phyloP scores from a whole-genome alignment of 2,797 vertebrate genomes.

The Sarcoramphus papa region DNA sequence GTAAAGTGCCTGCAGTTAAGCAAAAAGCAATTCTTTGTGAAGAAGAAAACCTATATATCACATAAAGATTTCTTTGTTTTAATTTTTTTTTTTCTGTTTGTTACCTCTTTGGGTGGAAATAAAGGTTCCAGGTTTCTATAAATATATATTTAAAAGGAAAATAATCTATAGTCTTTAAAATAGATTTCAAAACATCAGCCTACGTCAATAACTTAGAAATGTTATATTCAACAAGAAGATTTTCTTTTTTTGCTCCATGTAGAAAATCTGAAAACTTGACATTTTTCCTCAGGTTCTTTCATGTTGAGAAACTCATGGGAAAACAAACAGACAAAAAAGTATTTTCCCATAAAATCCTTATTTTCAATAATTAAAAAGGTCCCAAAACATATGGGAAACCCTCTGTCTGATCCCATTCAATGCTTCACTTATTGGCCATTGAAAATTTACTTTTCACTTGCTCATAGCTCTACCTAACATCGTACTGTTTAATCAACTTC shows the following conservation, averaged over 20 bases:
- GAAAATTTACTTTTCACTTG: neutral
- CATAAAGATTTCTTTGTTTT: neutral
- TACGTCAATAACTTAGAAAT: neutral
- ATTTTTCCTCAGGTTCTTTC: neutral
- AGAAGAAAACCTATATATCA: rapidly evolving
- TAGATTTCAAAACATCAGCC: neutral
- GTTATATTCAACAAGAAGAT: neutral
- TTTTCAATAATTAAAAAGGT: neutral
- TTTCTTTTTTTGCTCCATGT: neutral
- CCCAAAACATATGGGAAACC: neutral
- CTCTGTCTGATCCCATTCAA: neutral
- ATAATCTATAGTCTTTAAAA: neutral
- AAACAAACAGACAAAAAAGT: neutral
- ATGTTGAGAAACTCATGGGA: neutral
- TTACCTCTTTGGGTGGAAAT: neutral
- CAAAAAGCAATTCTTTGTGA: neutral
- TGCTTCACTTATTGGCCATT: neutral
- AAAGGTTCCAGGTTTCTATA: neutral
- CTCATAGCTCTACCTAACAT: neutral
- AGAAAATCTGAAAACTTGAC: neutral
- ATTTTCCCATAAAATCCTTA: neutral
- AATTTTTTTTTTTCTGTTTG: neutral
- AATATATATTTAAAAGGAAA: neutral
- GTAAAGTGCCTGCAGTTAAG: neutral
- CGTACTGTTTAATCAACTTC: neutral